A percentile compares a stretch with the other conserved stretches of the same genome.
Conservation (phyloP, 2,797 vertebrate species). For the Molossus molossus region DNA sequence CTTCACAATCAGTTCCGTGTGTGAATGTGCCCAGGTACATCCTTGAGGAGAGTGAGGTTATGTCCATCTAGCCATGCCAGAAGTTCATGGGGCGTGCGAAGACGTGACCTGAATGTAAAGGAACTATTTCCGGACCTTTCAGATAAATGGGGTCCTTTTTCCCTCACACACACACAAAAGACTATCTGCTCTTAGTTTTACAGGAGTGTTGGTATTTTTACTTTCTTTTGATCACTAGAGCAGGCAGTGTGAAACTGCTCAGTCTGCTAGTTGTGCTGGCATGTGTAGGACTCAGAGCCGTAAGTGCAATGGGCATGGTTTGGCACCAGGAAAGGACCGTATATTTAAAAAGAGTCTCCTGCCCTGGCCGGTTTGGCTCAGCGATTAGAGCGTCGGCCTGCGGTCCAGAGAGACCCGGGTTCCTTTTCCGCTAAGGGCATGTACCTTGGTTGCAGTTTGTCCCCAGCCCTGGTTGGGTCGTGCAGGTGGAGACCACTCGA, state of each 20-base stretch:
- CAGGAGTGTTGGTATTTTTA: no score
- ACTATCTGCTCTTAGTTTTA: not conserved
- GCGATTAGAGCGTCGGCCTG: no score
- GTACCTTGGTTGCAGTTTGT: no score
- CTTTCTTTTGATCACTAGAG: not conserved
- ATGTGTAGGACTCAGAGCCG: rapidly evolving
- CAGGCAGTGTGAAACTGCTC: not conserved
- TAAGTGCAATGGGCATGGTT: not conserved
- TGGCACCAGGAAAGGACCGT: not conserved
- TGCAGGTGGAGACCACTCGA: no score
- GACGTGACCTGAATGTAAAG: not conserved
- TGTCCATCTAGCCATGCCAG: not conserved
- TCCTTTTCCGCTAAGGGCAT: no score
- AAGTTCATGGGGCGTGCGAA: not conserved
- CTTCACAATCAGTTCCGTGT: not conserved
- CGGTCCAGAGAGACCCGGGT: no score
- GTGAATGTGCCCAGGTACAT: not conserved
- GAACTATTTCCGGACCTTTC: not conserved
- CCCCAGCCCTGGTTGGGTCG: no score
- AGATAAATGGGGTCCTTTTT: not conserved
- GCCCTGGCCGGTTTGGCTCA: no score
- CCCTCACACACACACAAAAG: not conserved
- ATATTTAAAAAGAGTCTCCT: not conserved
- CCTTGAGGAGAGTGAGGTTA: not conserved
- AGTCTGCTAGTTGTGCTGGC: not conserved